phyloP scores from a whole-genome alignment of 2,888 invertebrate species.

The Trissolcus brochymenae region DNA sequence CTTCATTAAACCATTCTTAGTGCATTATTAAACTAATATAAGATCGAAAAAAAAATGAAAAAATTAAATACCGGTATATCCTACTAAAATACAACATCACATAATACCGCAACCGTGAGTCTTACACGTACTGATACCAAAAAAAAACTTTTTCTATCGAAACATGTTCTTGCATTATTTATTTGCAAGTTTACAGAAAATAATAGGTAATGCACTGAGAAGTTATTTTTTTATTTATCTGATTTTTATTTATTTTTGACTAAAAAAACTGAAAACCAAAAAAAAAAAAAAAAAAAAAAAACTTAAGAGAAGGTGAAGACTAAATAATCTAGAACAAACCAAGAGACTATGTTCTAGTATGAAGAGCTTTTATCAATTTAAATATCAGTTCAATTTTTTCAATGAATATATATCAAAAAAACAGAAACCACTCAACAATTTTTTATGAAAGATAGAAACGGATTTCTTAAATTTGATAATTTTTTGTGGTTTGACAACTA shows the following conservation, averaged over 20 bases:
- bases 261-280: conserved; percentile 54
- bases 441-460: no score
- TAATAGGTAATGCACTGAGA: neutral
- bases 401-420: no score
- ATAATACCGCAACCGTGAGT: no score
- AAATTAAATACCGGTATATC: no score
- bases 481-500: no score
- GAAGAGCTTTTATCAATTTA: neutral
- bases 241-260: conserved; percentile 44
- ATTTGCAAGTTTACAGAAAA: neutral
- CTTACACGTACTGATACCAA: no score
- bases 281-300: conserved; percentile 48
- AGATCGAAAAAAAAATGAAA: neutral
- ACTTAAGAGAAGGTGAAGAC: conserved; percentile 17
- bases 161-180: no score
- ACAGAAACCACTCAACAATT: no score
- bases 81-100: no score
- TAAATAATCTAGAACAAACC: conserved; percentile 6
- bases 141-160: no score
- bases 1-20: neutral
- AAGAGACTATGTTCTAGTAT: neutral
- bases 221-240: neutral
- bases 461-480: no score
- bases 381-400: no score
- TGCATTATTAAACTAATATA: neutral